Percentiles rank a stretch among this genome's conserved stretches.
Conservation (phyloP, 2,113 vertebrate genomes). For the Hemicordylus capensis region DNA sequence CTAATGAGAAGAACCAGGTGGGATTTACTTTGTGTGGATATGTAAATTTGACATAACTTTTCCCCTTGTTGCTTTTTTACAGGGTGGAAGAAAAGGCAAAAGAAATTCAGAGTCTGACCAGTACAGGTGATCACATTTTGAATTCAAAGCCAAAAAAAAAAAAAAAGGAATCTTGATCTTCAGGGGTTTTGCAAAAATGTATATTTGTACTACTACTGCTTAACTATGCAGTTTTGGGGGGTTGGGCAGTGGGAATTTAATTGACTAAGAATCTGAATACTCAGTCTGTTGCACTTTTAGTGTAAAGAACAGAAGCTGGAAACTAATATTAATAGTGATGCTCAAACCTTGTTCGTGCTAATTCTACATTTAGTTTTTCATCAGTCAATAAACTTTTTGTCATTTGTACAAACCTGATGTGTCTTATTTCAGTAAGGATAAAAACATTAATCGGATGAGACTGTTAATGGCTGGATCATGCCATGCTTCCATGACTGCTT, state of each 20-base stretch:
- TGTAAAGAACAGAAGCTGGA: conserved; percentile 64
- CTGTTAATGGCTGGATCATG: background rate
- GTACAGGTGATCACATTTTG: conserved; percentile 75
- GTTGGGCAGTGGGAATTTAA: conserved; percentile 46
- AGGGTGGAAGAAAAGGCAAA: conserved; percentile 91
- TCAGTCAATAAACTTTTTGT: conserved; percentile 83
- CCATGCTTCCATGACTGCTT: background rate
- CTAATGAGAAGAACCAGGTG: too few species aligned
- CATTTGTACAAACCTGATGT: conserved; percentile 66
- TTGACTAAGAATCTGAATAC: conserved; percentile 61
- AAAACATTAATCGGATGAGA: background rate
- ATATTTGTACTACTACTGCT: conserved; percentile 70
- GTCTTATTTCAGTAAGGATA: conserved; percentile 28
- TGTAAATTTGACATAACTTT: conserved; percentile 17
- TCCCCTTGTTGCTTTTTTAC: conserved; percentile 61
- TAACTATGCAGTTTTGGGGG: conserved; percentile 70
- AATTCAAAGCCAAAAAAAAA: conserved; percentile 48
- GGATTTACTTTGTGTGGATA: background rate
- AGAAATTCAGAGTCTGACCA: conserved; percentile 84
- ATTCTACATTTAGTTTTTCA: conserved; percentile 74
- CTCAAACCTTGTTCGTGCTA: conserved; percentile 63
- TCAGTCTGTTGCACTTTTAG: conserved; percentile 61
- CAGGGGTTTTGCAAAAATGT: conserved; percentile 74
- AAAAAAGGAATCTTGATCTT: conserved; percentile 32
- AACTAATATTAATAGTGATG: conserved; percentile 66